Evolutionary conservation across 1,140 invertebrate genomes (phyloP), one percentile per base, ranked within the genome.

Genomic region (Cydia strobilella): DNA sequence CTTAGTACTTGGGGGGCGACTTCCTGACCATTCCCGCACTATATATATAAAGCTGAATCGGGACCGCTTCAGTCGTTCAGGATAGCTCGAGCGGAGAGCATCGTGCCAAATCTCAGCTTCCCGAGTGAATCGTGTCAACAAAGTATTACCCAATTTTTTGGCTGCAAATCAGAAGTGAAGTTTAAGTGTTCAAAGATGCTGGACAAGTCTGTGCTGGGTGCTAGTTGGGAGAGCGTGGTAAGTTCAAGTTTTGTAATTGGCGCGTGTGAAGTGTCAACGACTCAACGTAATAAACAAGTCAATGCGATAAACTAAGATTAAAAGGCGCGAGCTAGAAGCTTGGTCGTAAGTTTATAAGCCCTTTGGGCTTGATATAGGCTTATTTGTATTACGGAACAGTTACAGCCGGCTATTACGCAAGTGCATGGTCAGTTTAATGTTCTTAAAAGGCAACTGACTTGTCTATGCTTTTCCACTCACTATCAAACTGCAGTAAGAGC

Each of bases 201-300:
- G 89, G 90, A 93, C 86, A 90, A 88, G 80, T 84, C 85, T 12
- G 85, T 88, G 73, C 71, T 93, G 54, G 90, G 90, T 59, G 90
- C 87, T 79, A 93, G 90, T 86, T 91, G 90, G 90, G 90, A 93
- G 80, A 93, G 90, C 79, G 90, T 92, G 85, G 90, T 92, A 86
- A 87, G 90, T 91, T 76, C 66, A 71, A 45, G 35, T 69, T 31
- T 35, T 39, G 65, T 69, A 39, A 69, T 35, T 35, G 13, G 31
- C 6, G 31, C 65, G 35, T 69, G 31, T 69, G 31, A 69, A 18
- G 65, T 69, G 65, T 69, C 65, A 69, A 59, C 54, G 54, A 69
- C 65, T 51, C 48, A 18, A 51, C 3, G 15, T 12, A 7, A 18
- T 69, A 69, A 66, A 69, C 65, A 39, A 39, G 65, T 69, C 65